Evolutionary conservation across 2,113 vertebrate genomes (phyloP).

Genomic region (Trochalopteron elliotii): DNA sequence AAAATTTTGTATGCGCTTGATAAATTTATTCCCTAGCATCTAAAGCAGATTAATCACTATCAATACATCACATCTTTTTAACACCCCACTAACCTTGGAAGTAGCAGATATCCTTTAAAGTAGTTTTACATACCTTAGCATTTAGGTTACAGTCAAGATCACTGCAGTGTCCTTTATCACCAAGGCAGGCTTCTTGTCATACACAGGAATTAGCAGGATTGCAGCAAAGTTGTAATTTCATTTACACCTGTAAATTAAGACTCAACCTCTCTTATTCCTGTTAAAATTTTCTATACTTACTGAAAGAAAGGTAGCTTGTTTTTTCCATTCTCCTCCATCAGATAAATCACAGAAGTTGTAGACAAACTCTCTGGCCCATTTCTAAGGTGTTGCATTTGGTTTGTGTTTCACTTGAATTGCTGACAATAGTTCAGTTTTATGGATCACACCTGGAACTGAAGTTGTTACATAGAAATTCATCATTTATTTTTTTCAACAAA

Average conservation of each 20-base stretch:
- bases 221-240: background rate
- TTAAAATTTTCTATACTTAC: background rate
- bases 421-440: background rate
- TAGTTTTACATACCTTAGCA: background rate
- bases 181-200: background rate
- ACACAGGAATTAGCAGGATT: background rate
- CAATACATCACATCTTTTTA: background rate
- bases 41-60: background rate
- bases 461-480: background rate
- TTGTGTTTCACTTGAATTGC: background rate
- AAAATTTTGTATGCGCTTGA: background rate
- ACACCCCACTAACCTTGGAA: background rate
- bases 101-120: background rate
- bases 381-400: background rate
- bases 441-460: background rate
- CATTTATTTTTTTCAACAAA: background rate
- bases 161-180: background rate
- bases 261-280: background rate
- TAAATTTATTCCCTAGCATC: background rate
- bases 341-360: background rate
- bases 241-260: background rate
- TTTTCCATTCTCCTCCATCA: background rate
- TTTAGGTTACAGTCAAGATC: background rate
- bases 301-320: background rate
- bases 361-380: background rate